Base-by-base conservation (phyloP, 92 coral and sea anemone species). In the Phymanthus crucifer region DNA sequence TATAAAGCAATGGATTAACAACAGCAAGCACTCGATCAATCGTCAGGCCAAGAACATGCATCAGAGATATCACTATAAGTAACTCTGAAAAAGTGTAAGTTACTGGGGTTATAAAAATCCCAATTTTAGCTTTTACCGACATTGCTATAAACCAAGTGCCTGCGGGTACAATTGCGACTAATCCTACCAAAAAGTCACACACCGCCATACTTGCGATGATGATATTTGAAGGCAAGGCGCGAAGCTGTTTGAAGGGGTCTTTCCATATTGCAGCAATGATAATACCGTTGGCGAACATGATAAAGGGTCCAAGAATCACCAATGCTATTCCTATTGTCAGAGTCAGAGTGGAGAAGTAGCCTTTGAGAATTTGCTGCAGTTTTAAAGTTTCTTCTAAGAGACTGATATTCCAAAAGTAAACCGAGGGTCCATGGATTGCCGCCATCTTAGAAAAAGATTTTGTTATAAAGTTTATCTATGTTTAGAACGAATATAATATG, bases 231-330 rank as follows among this genome's bases (percentile, higher is more conserved):
- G 83, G 83, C 8, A 76, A 68, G 21, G 83, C 29, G n/a, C 83
- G 83, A 35, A 79, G 75, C 33, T 65, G 83, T 67, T 68, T 79
- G 74, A 64, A 68, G 24, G 83, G 83, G 67, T 79, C 83, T 79
- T 79, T 79, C 83, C 83, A 79, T 32, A 79, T 68, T 3, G 84
- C 84, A 35, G 4, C 46, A 16, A 79, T n/a, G 16, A 79, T 76
- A 18, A 69, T 32, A 38, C 36, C 83, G 26, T 79, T 79, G 10
- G 61, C 75, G 14, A 69, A 31, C 64, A 46, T 79, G 16, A 68
- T 69, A 27, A 78, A 23, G 18, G 72, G 73, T 24, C 72, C 70
- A 21, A 79, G 56, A 29, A 79, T 40, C 23, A 24, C 72, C 32
- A 79, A n/a, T n/a, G n/a, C n/a, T n/a, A n/a, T n/a, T n/a, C n/a